Evolutionary conservation across 2,113 vertebrate genomes (phyloP), one percentile per base, ranked within the genome.

Genomic region (Psettodes erumei): DNA sequence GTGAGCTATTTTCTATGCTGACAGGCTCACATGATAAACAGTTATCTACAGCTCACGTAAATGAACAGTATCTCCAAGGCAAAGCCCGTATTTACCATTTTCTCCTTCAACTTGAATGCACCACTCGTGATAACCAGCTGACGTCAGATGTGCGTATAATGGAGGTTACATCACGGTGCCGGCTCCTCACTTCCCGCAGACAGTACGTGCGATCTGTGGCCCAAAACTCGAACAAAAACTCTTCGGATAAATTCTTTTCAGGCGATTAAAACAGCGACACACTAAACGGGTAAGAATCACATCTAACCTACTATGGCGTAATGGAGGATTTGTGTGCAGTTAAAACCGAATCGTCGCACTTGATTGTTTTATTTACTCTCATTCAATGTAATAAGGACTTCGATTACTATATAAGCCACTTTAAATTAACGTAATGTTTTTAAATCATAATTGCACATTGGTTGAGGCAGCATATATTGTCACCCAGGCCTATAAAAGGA

Each of bases 281-380:
- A 4, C 10, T 21, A 25, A 19, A 65, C 55, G 80, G 81, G 90
- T 91, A 86, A 69, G 71, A 70, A 27, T 1, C 8, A 1, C 5
- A 2, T 25, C 10, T 2, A 9, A 12, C 9, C 7, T 1, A 8
- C 2, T 16, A 1, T 23, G 28, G n/a, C 11, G 18, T 28, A n/a
- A 18, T 18, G 0, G 1, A 37, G 2, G 16, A 28, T 72, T 64
- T 21, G 45, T 16, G 16, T 2, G 21, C 5, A 13, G 16, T 35
- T 51, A n/a, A 38, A 35, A 15, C 13, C 5, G 8, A 32, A 45
- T 25, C 21, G 2, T 59, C 18, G 10, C 15, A 27, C 15, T 58
- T 2, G 6, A 11, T 12, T 47, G 23, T 43, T 54, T 58, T 42
- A 37, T 60, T 47, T 15, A 25, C 3, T 6, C 8, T 28, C 2